Evolutionary conservation across 2,113 vertebrate genomes (phyloP).

Genomic region (Cynocephalus volans): DNA sequence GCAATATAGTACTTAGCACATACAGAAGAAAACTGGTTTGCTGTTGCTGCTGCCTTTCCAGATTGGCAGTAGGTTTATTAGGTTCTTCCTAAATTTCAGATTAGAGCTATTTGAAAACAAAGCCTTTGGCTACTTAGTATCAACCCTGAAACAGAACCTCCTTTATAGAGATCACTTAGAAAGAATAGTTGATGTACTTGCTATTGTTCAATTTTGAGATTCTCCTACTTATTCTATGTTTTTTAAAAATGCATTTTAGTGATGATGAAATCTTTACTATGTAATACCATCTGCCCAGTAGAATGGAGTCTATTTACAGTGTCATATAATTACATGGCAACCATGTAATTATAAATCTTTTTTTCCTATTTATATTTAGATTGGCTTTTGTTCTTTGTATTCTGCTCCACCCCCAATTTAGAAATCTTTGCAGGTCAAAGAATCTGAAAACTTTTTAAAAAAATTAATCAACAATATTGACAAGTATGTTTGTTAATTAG

Average conservation of each 20-base stretch:
- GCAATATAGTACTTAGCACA: background rate
- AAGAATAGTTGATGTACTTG: background rate
- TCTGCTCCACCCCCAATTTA: background rate
- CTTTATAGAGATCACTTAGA: slow-evolving; percentile 52
- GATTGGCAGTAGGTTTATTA: background rate
- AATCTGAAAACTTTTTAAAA: slow-evolving; percentile 38
- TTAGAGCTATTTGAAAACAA: slow-evolving; percentile 62
- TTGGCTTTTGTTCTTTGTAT: background rate
- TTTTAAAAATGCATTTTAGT: background rate
- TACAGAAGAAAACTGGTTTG: slow-evolving; percentile 34
- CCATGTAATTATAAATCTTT: background rate
- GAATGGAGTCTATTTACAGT: background rate
- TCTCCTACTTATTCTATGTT: background rate
- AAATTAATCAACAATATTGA: slow-evolving; percentile 4
- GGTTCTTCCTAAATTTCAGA: slow-evolving; percentile 42
- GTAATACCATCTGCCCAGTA: background rate
- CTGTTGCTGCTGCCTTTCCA: slow-evolving; percentile 45
- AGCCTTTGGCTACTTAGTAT: background rate
- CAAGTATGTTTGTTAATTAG: slow-evolving; percentile 12
- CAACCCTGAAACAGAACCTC: background rate
- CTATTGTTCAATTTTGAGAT: background rate
- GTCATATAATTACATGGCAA: slow-evolving; percentile 10
- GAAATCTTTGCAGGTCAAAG: slow-evolving; percentile 15
- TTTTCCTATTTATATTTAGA: background rate
- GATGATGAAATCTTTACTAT: background rate